Base-by-base conservation (phyloP, 2,113 vertebrate species). In the Patagioenas fasciata region DNA sequence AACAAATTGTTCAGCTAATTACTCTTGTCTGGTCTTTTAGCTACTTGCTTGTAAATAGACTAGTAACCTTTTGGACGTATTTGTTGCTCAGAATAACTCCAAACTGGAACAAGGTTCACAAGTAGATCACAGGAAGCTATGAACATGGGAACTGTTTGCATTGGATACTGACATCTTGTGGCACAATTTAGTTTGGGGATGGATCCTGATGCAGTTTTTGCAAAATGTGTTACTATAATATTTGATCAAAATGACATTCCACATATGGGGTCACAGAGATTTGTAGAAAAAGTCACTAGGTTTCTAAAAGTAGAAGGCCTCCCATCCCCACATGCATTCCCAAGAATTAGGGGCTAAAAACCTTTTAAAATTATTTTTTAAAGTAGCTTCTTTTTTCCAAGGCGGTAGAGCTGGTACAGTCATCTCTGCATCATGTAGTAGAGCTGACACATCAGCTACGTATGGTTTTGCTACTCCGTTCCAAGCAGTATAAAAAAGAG, bases 131-230 rank as follows among this genome's bases (percentile, higher is more conserved):
- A 50, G 29, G 32, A 32, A 79, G 5, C 6, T 21, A 61, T n/a
- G 36, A 79, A 13, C 23, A 17, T 57, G 50, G 19, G 31, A 91
- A 26, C n/a, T 92, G 26, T 89, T 89, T 92, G 54, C 51, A 61
- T 77, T 93, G 64, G 53, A 80, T 29, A 32, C 94, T 93, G 93
- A 95, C 93, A 95, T 80, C 94, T 95, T 95, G 94, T 95, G 95
- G 94, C 57, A 64, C 14, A 23, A 0, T 72, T 69, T 65, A 31
- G 44, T 85, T 71, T 81, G 14, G 18, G 53, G 44, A 40, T 80
- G 38, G 72, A 80, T 81, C 38, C 38, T 42, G 38, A 28, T 50
- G 53, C 48, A 65, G 29, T 15, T 88, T 88, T 80, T 80, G 13
- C 36, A 62, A 80, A 80, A 56, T 92, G 34, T 26, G 50, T 40